These are phyloP conservation scores for Meda fulgida DNA, from an alignment of 2,797 vertebrate species.

Conservation along the genomic window DNA sequence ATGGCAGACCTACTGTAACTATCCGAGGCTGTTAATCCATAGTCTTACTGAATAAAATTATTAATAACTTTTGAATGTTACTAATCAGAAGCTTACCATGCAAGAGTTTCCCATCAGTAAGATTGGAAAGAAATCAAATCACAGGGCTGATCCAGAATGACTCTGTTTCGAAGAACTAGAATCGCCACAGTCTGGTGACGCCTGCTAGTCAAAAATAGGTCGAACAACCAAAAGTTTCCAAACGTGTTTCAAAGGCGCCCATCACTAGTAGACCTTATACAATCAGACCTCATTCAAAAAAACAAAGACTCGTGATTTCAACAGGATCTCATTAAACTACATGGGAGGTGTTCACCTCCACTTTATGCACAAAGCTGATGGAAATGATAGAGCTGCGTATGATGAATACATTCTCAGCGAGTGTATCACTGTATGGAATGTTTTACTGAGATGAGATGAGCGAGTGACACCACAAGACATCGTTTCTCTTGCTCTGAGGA, in stretches of 20 bases:
- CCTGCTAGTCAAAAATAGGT: no score
- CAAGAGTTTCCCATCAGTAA: no score
- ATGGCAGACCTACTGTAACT: no score
- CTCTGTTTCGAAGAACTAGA: no score
- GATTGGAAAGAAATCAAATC: no score
- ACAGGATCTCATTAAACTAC: neutral
- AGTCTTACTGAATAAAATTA: no score
- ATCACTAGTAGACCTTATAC: neutral
- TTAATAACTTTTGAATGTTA: neutral
- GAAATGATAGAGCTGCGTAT: neutral
- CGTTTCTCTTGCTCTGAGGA: neutral
- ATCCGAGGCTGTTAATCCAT: no score
- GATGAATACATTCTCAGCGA: neutral
- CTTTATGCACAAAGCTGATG: neutral
- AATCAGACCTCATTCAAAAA: neutral
- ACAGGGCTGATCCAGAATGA: no score
- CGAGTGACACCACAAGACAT: neutral
- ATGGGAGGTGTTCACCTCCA: neutral
- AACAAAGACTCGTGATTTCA: neutral
- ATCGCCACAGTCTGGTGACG: no score
- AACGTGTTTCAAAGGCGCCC: neutral
- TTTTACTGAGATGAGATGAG: slow-evolving; percentile 60
- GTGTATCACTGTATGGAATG: slow-evolving; percentile 64
- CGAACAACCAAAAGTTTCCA: neutral
- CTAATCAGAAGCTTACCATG: no score